phyloP scores from a whole-genome alignment of 2,113 vertebrate genomes.

The Steatornis caripensis region DNA sequence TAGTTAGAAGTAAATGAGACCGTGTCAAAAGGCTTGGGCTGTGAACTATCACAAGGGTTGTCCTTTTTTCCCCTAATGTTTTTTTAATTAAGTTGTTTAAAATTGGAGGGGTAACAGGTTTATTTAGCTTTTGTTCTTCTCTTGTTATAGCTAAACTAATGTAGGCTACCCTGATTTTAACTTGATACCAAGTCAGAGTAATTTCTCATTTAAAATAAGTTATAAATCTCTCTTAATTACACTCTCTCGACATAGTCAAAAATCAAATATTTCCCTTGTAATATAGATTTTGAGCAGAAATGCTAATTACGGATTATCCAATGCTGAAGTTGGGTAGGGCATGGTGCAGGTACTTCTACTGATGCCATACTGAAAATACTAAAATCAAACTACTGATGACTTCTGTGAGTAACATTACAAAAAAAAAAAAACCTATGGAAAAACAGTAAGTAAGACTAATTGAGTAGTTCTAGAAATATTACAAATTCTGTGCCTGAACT shows the following conservation, averaged over 20 bases:
- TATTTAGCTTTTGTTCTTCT: not conserved
- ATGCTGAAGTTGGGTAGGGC: not conserved
- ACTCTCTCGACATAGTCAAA: no score
- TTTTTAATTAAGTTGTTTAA: not conserved
- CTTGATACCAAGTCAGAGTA: not conserved
- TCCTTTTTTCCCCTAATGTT: not conserved
- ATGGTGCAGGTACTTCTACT: not conserved
- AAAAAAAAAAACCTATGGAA: not conserved
- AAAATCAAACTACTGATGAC: not conserved
- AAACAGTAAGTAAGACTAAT: not conserved
- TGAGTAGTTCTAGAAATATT: not conserved
- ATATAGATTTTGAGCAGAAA: not conserved
- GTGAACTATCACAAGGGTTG: not conserved
- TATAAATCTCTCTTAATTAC: no score
- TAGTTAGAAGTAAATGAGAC: not conserved
- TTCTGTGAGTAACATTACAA: not conserved
- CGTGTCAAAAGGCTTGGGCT: not conserved
- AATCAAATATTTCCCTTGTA: not conserved
- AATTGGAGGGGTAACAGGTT: not conserved
- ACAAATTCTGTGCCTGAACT: not conserved
- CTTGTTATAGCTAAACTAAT: not conserved
- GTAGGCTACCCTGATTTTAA: not conserved
- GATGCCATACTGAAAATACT: not conserved
- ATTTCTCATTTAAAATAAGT: not conserved
- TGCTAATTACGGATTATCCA: not conserved